phyloP scores from a whole-genome alignment of 2,797 vertebrate species.

The Silurus lanzhouensis region DNA sequence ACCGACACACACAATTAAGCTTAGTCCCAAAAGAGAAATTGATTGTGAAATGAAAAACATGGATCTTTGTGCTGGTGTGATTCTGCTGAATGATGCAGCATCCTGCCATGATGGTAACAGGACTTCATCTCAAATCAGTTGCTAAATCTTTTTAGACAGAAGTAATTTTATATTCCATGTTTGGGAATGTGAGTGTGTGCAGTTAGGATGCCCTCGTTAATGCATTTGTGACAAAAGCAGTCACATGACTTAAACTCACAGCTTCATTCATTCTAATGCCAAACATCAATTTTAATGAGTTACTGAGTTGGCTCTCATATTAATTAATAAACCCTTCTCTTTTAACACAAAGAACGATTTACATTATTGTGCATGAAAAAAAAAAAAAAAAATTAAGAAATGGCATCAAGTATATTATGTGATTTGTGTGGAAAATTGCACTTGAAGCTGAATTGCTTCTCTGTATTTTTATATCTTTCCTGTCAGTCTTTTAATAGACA shows the following conservation, averaged over 20 bases:
- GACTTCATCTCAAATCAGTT: not conserved
- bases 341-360: not conserved
- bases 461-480: not conserved
- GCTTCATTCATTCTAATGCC: not conserved
- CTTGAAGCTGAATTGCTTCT: not conserved
- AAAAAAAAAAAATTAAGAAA: not conserved
- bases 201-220: not conserved
- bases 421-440: not conserved
- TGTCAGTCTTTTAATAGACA: conserved; percentile 25
- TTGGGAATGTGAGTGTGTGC: not conserved
- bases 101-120: conserved; percentile 4
- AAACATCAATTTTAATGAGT: not conserved
- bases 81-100: conserved; percentile 1
- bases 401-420: not conserved
- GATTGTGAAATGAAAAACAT: not conserved
- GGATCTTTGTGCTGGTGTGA: not conserved
- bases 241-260: not conserved
- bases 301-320: not conserved
- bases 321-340: not conserved
- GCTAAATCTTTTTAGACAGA: not conserved
- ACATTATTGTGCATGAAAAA: too few species aligned
- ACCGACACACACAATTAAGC: not conserved
- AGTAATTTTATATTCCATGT: not conserved
- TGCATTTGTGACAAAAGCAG: not conserved
- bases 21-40: not conserved